Conservation (phyloP, 2,797 vertebrate species). For the Schizopygopsis malacanthus region DNA sequence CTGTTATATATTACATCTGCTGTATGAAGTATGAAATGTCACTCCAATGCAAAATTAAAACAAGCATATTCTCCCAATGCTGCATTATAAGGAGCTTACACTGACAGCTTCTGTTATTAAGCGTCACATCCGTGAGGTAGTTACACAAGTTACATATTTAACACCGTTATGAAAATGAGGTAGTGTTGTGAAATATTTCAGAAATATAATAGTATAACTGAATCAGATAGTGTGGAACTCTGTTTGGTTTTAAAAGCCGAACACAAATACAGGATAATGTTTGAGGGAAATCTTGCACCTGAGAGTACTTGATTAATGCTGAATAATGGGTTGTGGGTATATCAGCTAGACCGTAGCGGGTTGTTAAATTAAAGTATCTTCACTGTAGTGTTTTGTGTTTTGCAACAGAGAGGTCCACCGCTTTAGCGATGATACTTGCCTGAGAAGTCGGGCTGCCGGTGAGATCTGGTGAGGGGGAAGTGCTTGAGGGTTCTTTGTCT, state of each 20-base stretch:
- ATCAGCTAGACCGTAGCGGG: neutral
- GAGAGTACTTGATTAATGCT: neutral
- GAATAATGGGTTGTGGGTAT: neutral
- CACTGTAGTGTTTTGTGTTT: constrained; percentile 18
- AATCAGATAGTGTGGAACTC: neutral
- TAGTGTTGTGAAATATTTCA: constrained; percentile 17
- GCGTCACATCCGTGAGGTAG: constrained; percentile 53
- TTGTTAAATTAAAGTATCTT: constrained; percentile 6
- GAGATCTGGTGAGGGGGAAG: constrained; percentile 12
- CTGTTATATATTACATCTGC: neutral
- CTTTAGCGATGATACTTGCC: constrained; percentile 36
- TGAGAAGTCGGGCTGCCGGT: constrained; percentile 18
- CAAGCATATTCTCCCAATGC: neutral
- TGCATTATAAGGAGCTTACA: constrained; percentile 4
- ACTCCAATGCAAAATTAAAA: neutral
- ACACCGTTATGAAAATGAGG: constrained; percentile 40
- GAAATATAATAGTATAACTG: neutral
- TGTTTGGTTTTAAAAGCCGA: neutral
- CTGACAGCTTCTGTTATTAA: neutral
- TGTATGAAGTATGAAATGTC: neutral
- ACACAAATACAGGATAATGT: neutral
- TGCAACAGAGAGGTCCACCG: constrained; percentile 52
- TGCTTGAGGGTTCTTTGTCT: neutral
- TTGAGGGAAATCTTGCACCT: neutral
- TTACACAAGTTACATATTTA: constrained; percentile 11